Conservation (phyloP, 2,113 vertebrate species). For the Spizaetus ornatus region DNA sequence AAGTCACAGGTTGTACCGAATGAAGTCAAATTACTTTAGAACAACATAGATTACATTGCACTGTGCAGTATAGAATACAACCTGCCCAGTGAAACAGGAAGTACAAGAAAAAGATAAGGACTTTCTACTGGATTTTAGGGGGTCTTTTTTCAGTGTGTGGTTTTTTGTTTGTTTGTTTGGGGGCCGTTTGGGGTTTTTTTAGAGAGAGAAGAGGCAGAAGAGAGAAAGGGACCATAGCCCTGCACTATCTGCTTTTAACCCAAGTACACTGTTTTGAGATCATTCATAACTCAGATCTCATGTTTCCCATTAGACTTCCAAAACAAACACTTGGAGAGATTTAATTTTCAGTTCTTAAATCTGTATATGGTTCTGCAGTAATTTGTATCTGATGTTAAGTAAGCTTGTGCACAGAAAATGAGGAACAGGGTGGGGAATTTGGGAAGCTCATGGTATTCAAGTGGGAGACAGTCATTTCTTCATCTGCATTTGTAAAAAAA, state of each 20-base stretch:
- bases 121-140: background rate
- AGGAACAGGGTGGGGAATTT: background rate
- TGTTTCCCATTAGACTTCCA: background rate
- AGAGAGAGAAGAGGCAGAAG: background rate
- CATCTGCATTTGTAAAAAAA: background rate
- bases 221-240: background rate
- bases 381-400: background rate
- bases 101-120: background rate
- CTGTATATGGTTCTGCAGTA: background rate
- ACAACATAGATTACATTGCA: background rate
- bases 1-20: background rate
- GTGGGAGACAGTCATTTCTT: background rate
- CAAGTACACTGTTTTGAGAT: background rate
- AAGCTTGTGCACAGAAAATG: background rate
- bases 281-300: background rate
- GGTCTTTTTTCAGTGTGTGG: accelerated
- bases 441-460: background rate
- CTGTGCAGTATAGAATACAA: background rate
- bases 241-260: background rate
- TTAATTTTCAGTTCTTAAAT: background rate
- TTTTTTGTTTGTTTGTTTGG: background rate
- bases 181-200: background rate
- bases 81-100: accelerated
- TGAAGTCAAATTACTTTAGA: background rate
- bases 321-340: background rate